These are phyloP conservation scores for Sebastes nivosus DNA, from an alignment of 2,797 vertebrate genomes.

Conservation along the genomic window DNA sequence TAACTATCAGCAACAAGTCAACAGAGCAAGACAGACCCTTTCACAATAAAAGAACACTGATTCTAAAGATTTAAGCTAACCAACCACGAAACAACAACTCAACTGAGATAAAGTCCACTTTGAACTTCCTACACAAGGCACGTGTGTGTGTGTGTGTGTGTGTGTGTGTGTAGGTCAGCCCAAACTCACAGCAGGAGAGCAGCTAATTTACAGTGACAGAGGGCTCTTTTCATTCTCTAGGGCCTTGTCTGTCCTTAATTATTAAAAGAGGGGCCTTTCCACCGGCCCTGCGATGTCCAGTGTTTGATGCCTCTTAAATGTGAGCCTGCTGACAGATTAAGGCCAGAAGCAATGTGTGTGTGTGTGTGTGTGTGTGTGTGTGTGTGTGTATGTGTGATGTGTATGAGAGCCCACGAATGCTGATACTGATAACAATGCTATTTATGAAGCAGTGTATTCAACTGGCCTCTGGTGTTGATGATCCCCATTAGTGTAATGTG, in stretches of 20 bases:
- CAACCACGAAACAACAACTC: constrained; percentile 13
- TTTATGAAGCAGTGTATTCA: constrained; percentile 75
- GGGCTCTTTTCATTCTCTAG: constrained; percentile 85
- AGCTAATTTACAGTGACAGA: constrained; percentile 88
- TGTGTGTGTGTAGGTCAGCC: constrained; percentile 53
- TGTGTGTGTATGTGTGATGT: constrained; percentile 53
- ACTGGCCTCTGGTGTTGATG: constrained; percentile 62
- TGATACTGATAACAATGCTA: constrained; percentile 82
- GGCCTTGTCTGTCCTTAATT: constrained; percentile 88
- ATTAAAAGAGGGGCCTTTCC: constrained; percentile 87
- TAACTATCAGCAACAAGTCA: not conserved
- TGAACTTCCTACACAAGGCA: constrained; percentile 22
- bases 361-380: constrained; percentile 37
- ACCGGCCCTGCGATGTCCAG: constrained; percentile 74
- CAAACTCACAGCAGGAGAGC: constrained; percentile 76
- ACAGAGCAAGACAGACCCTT: not conserved
- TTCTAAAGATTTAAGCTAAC: constrained; percentile 32
- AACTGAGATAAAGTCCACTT: constrained; percentile 50
- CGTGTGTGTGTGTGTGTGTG: constrained; percentile 34
- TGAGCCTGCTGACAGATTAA: constrained; percentile 88
- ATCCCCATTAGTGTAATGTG: constrained; percentile 63
- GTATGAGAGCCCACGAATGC: constrained; percentile 79
- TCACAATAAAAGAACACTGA: constrained; percentile 38
- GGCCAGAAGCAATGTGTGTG: constrained; percentile 67
- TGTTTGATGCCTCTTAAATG: constrained; percentile 90